Evolutionary conservation across 2,113 vertebrate species (phyloP), one percentile per base, ranked within the genome.

Genomic region (Pionites leucogaster): DNA sequence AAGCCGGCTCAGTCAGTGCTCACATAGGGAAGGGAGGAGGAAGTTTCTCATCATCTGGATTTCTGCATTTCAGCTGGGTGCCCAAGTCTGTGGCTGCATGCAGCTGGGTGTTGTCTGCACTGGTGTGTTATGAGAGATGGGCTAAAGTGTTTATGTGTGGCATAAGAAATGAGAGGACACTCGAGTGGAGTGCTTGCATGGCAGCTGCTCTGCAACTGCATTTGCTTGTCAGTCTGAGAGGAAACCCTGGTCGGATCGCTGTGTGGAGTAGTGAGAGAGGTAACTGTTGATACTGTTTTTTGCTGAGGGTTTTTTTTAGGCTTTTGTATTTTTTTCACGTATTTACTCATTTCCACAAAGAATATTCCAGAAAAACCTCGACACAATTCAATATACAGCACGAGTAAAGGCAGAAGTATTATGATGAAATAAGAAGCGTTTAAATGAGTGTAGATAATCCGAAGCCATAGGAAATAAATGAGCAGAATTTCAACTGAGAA

Each of bases 401-500:
- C 10, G 71, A 77, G 14, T 37, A 67, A 67, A 76, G 64, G 55
- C 37, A 55, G 22, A 60, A 49, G 10, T 47, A 7, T 41, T 60
- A 76, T 68, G 74, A 37, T 76, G 76, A 88, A 83, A 81, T 17
- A 64, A 72, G 81, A 88, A 53, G 49, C 46, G 27, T 85, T 97
- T 76, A 80, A 92, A 79, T 9, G 46, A 67, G n/a, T 1, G 2
- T 17, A 77, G 88, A 70, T 88, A 87, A 75, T 53, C 84, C 17
- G 70, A 71, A 84, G 50, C 37, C n/a, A 55, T 49, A 0, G 2
- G 76, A 88, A 95, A 86, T 46, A 92, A 92, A 92, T 11, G 39
- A 86, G 53, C 49, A 59, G 67, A 65, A 72, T 94, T 90, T 92
- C 79, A 75, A 15, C 47, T 27, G 70, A 81, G 93, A 64, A 23